Percentiles rank a stretch among this genome's conserved stretches.
Evolutionary conservation across 2,797 vertebrate genomes (phyloP).

Genomic region (Platalea minor): DNA sequence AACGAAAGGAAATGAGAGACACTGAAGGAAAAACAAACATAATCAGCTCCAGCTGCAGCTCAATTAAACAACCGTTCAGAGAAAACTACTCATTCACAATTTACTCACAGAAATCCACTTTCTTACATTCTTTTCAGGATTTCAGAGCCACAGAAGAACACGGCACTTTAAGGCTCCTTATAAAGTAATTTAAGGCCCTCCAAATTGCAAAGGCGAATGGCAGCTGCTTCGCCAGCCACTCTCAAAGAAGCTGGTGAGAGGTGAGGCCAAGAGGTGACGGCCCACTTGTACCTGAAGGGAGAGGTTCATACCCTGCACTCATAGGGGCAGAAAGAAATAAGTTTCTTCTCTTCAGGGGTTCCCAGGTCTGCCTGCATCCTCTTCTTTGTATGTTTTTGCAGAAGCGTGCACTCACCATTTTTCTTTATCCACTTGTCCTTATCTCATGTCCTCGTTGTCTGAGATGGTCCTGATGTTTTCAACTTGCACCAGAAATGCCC

Average conservation of each 20-base stretch:
- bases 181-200: background rate
- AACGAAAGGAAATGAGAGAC: slow-evolving; percentile 65
- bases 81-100: slow-evolving; percentile 36
- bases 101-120: slow-evolving; percentile 36
- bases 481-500: background rate
- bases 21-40: slow-evolving; percentile 62
- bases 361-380: background rate
- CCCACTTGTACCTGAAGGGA: background rate
- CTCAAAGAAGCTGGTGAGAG: background rate
- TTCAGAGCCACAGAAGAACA: background rate
- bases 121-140: slow-evolving; percentile 1
- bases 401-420: background rate
- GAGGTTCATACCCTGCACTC: background rate
- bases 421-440: background rate
- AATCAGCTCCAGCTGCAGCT: slow-evolving; percentile 69
- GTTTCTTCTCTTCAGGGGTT: background rate
- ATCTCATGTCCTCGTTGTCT: rapidly evolving
- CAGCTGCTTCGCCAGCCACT: background rate
- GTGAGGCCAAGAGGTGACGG: background rate
- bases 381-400: background rate
- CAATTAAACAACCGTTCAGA: slow-evolving; percentile 37
- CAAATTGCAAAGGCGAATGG: background rate
- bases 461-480: background rate
- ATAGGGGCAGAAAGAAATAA: background rate
- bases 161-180: background rate